Evolutionary conservation across 2,888 invertebrate genomes (phyloP), one percentile per base, ranked within the genome.

Genomic region (Anticlea derivata): DNA sequence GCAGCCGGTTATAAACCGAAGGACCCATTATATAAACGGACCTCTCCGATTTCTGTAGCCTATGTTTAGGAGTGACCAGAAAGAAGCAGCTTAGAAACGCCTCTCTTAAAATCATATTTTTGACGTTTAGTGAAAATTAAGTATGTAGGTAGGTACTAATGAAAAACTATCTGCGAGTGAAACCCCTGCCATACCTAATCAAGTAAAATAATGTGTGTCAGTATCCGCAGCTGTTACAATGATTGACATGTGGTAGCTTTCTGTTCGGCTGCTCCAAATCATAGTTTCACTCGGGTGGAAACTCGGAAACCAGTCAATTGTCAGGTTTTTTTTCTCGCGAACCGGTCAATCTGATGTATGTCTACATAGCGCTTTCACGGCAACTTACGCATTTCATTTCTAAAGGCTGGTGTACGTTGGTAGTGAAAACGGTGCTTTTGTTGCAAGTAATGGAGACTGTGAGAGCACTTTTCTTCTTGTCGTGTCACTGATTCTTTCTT

Each of bases 271-370:
- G 55, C 35, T 58, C 58, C 47, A 53, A 39, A 60, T 58, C 56
- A 55, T 55, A 55, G 53, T 55, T 58, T 61, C 56, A 55, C 58
- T 47, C 37, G 31, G 50, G 34, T 52, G 52, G 54, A 52, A 47
- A 52, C 51, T 51, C 50, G 49, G 51, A 56, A 60, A 61, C 58
- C 27, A 56, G 43, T 48, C 55, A 49, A 55, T 58, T 61, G 56
- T 45, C 39, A 49, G 54, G n/a, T n/a, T n/a, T 50, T 61, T 58
- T 60, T 61, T 52, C 50, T 40, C 40, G 24, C 23, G 31, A 43
- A 45, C 52, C 48, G 45, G 58, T 49, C 54, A 50, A 52, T 43
- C 39, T 34, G 29, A 48, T 55, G 55, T 55, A 40, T 43, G 46
- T 52, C 53, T 43, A 31, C 31, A 39, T 27, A 38, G 41, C 49